Conservation (phyloP, 2,113 vertebrate genomes). For the Muntiacus reevesi region DNA sequence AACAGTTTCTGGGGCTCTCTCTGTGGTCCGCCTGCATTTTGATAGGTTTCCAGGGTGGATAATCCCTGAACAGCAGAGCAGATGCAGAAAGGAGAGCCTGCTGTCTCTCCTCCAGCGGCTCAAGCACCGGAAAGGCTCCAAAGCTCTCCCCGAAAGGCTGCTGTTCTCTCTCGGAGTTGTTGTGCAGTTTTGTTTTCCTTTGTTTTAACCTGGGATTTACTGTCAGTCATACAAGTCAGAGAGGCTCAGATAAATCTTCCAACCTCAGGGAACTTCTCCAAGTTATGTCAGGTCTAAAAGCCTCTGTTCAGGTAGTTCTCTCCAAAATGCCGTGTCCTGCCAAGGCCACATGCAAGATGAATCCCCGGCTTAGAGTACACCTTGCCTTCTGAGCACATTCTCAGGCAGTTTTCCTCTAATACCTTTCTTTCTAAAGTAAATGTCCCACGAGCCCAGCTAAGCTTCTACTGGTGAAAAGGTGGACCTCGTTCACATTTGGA, state of each 20-base stretch:
- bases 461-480: neutral
- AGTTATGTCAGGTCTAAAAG: neutral
- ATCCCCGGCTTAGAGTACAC: neutral
- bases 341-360: neutral
- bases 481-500: accelerated
- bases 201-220: conserved; percentile 29
- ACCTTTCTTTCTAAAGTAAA: neutral
- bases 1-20: neutral
- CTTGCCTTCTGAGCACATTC: neutral
- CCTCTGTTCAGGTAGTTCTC: neutral
- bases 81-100: no score
- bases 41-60: neutral
- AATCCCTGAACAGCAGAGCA: neutral
- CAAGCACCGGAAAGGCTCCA: accelerated
- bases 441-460: neutral
- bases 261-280: neutral
- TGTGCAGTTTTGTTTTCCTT: neutral
- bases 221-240: neutral
- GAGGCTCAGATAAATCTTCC: neutral
- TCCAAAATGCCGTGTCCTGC: neutral
- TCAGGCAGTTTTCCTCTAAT: neutral
- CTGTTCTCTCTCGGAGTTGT: neutral
- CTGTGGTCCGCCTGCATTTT: neutral
- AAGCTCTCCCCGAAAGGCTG: accelerated
- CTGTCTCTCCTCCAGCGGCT: no score